phyloP scores from a whole-genome alignment of 1,140 invertebrate species.

The Eupristina koningsbergeri region DNA sequence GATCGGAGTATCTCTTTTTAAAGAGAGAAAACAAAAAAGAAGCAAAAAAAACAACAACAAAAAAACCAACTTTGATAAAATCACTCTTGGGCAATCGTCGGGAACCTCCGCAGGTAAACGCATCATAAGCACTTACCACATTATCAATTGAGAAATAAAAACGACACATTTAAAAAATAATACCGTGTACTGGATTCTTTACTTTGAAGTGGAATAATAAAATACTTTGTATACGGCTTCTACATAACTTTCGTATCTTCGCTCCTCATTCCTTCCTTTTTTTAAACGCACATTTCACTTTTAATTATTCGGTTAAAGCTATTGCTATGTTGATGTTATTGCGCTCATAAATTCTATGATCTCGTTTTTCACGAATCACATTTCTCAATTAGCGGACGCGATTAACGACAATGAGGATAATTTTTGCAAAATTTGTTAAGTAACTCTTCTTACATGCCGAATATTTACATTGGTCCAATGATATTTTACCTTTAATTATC shows the following conservation, averaged over 20 bases:
- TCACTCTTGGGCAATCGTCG: neutral
- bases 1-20: neutral
- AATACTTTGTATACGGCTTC: neutral
- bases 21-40: too few species aligned
- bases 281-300: neutral
- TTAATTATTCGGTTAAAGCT: neutral
- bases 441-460: neutral
- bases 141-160: slow-evolving; percentile 10
- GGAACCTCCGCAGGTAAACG: neutral
- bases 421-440: neutral
- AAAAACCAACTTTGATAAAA: neutral
- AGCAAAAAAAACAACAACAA: too few species aligned
- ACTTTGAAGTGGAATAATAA: neutral
- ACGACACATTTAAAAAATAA: neutral
- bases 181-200: neutral
- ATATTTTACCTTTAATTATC: neutral
- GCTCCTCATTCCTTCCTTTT: too few species aligned
- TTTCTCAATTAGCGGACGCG: neutral
- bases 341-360: neutral
- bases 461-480: neutral
- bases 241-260: neutral
- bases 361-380: neutral
- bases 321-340: neutral
- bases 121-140: neutral
- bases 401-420: neutral